Percentiles rank a stretch among this genome's conserved stretches.
Evolutionary conservation across 2,113 vertebrate species (phyloP).

Genomic region (Chloropsis hardwickii): DNA sequence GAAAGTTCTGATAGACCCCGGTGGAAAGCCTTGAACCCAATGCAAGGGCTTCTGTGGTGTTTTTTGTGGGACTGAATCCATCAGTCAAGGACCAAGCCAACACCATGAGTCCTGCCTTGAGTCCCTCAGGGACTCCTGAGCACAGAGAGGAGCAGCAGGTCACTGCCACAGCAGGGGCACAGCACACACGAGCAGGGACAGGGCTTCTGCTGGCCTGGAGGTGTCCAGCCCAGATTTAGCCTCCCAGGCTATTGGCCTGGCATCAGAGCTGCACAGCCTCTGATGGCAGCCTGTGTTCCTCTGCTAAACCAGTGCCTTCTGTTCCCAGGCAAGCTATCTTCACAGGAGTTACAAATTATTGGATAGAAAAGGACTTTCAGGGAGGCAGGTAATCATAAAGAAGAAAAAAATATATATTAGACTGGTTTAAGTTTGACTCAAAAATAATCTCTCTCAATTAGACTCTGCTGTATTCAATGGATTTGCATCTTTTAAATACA

Average conservation of each 20-base stretch:
- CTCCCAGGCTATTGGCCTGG: constrained; percentile 13
- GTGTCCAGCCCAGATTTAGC: background rate
- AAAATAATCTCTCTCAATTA: background rate
- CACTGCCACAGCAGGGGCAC: background rate
- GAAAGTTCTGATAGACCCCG: background rate
- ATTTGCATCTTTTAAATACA: background rate
- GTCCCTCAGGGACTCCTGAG: background rate
- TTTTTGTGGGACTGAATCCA: background rate
- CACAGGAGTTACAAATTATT: background rate
- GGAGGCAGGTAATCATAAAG: background rate
- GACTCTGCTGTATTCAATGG: background rate
- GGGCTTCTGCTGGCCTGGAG: background rate
- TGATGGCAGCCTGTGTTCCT: background rate
- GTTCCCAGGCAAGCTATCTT: background rate
- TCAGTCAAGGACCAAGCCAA: background rate
- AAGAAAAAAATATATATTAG: background rate
- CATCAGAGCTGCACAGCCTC: background rate
- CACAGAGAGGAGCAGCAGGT: background rate
- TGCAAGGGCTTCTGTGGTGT: background rate
- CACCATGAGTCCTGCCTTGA: background rate
- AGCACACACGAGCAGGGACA: background rate
- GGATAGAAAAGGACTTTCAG: background rate
- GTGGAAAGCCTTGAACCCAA: background rate
- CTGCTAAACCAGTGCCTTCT: background rate
- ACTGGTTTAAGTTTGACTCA: background rate